phyloP scores from a whole-genome alignment of 2,888 invertebrate species.

The Heliconius erato region DNA sequence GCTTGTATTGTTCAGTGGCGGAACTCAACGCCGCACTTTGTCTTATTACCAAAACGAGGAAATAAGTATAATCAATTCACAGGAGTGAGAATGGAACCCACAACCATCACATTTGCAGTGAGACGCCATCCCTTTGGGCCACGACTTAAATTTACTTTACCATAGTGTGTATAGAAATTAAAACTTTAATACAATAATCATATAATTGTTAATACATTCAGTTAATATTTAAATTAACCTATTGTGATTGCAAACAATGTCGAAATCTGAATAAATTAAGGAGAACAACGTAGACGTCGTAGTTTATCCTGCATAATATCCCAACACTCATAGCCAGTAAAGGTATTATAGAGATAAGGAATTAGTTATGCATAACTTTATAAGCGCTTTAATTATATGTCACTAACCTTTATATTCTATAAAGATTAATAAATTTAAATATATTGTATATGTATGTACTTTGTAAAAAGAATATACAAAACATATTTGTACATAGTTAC shows the following conservation, averaged over 20 bases:
- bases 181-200: neutral
- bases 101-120: too few relatives aligned
- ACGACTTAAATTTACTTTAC: too few relatives aligned
- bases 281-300: constrained; percentile 7
- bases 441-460: too few relatives aligned
- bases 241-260: constrained; percentile 13
- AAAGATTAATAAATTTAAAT: neutral
- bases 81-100: too few relatives aligned
- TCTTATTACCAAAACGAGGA: too few relatives aligned
- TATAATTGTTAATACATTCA: constrained; percentile 1
- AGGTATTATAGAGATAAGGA: constrained; percentile 1
- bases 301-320: constrained; percentile 7
- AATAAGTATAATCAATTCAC: too few relatives aligned
- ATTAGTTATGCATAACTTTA: constrained; percentile 9
- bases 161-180: too few relatives aligned
- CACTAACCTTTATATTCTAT: neutral
- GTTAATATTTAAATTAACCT: constrained; percentile 3
- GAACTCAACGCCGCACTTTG: too few relatives aligned
- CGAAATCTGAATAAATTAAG: constrained; percentile 6
- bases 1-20: too few relatives aligned
- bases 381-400: neutral
- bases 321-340: neutral
- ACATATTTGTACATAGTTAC: constrained; percentile 27
- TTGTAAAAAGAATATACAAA: neutral
- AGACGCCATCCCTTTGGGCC: too few relatives aligned